Base-by-base conservation (phyloP, 2,888 invertebrate species). In the Drosophila cracens region DNA sequence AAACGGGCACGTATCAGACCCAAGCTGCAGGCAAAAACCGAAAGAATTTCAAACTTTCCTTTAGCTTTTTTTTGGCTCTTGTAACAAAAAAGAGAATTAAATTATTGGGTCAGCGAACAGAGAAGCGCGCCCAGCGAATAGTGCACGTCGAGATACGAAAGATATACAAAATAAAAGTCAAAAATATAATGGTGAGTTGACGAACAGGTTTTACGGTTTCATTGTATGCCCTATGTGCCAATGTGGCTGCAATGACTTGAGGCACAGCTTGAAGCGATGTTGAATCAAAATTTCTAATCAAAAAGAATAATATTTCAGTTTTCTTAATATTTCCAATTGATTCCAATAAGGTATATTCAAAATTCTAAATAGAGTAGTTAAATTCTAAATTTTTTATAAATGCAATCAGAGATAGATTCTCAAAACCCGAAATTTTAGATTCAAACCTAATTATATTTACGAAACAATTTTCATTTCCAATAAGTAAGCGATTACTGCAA, bases 1-100 rank as follows among this genome's bases (percentile, higher is more conserved):
- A 99, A 94, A 54, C 98, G 95, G 0, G 99, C 99, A 48, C 98
- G 94, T 90, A 99, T 99, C 64, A 99, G 94, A 4, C 99, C 99
- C 91, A 96, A 95, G 59, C 96, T 95, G 91, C 5, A 70, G 82
- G 63, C 34, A 40, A 57, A 38, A 36, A 65, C 61, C 57, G 11
- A 67, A 51, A 65, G 18, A 59, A 67, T 58, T 38, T 52, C 61
- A 67, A 80, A 81, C 83, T 89, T 86, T 87, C 86, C 77, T 89
- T 89, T 1, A 4, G 25, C 25, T 2, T 54, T 61, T 59, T 61
- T 51, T 61, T 59, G 21, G 25, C 61, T 40, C 31, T 60, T 49
- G 70, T 59, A 54, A 43, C 25, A 58, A 66, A 67, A 63, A 69
- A 63, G 57, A 70, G 66, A 73, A 80, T 65, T 62, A 78, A 81